Conservation (phyloP, 2,888 invertebrate species). For the Leucoptera coffeella region DNA sequence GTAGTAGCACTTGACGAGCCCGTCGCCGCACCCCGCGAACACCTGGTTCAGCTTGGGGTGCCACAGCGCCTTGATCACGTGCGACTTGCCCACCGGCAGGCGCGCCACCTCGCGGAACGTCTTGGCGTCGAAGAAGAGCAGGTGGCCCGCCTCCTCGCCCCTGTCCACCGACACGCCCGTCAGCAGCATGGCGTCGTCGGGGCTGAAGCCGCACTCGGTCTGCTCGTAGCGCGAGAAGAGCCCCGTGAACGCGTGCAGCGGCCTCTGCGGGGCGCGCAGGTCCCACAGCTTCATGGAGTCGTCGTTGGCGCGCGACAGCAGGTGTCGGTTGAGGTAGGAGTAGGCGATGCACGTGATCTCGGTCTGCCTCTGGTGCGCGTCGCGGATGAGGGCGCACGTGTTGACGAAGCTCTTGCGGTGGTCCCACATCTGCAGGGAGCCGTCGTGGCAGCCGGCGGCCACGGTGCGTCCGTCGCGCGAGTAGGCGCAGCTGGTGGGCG, state of each 20-base stretch:
- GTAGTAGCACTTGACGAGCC: slow-evolving; percentile 84
- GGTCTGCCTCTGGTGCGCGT: slow-evolving; percentile 71
- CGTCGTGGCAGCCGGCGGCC: slow-evolving; percentile 89
- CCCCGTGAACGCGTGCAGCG: slow-evolving; percentile 60
- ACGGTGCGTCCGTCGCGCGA: slow-evolving; percentile 83
- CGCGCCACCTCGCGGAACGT: slow-evolving; percentile 69
- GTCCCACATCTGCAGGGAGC: slow-evolving; percentile 97
- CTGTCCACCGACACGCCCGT: slow-evolving; percentile 80
- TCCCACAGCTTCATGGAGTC: slow-evolving; percentile 96
- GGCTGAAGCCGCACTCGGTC: slow-evolving; percentile 82
- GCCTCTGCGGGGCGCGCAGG: slow-evolving; percentile 72
- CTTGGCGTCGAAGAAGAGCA: slow-evolving; percentile 75
- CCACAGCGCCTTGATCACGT: slow-evolving; percentile 87
- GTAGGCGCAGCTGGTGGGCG: slow-evolving; percentile 78
- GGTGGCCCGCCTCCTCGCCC: slow-evolving; percentile 56
- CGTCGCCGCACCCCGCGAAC: slow-evolving; percentile 88
- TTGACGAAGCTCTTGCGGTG: slow-evolving; percentile 87
- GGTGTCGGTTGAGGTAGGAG: slow-evolving; percentile 74
- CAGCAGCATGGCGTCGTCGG: slow-evolving; percentile 82
- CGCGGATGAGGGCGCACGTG: slow-evolving; percentile 68
- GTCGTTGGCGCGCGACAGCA: slow-evolving; percentile 84
- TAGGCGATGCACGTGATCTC: slow-evolving; percentile 83
- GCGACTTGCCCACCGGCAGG: slow-evolving; percentile 72
- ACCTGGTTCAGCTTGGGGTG: slow-evolving; percentile 98
- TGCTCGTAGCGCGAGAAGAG: slow-evolving; percentile 82